Conservation (phyloP, 2,888 invertebrate genomes). For the Thera obeliscata region DNA sequence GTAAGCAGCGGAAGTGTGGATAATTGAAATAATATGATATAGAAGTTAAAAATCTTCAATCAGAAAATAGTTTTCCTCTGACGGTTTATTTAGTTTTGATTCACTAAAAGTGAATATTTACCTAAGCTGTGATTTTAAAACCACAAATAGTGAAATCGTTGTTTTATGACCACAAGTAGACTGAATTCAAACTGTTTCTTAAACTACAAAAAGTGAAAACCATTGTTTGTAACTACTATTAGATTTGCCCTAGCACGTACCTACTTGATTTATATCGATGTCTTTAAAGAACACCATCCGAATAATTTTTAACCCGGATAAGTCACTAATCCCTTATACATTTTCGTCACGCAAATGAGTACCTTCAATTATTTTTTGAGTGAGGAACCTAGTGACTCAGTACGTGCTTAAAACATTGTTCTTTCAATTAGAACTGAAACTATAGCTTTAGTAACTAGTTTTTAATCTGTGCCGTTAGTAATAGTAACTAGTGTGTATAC, state of each 20-base stretch:
- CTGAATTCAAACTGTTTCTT: too few relatives aligned
- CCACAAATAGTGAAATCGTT: too few relatives aligned
- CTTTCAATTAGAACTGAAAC: constrained; percentile 29
- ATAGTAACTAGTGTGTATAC: constrained; percentile 10
- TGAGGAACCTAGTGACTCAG: constrained; percentile 13
- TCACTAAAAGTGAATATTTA: too few relatives aligned
- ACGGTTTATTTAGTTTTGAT: too few relatives aligned
- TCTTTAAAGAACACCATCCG: constrained; percentile 5
- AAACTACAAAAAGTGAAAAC: too few relatives aligned
- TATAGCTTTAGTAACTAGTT: constrained; percentile 24
- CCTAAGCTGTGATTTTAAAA: too few relatives aligned
- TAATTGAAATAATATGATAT: too few relatives aligned
- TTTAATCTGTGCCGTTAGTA: neutral
- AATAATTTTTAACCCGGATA: constrained; percentile 20
- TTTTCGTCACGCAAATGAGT: constrained; percentile 27
- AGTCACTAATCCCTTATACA: constrained; percentile 17
- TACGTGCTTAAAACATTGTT: constrained; percentile 29
- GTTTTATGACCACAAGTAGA: too few relatives aligned
- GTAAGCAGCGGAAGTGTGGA: too few relatives aligned
- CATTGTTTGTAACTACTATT: too few relatives aligned
- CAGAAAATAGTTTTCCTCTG: too few relatives aligned
- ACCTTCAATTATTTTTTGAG: constrained; percentile 28
- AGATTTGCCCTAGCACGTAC: neutral
- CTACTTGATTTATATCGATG: constrained; percentile 17
- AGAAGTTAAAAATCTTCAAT: too few relatives aligned